Evolutionary conservation across 2,113 vertebrate species (phyloP), one percentile per base, ranked within the genome.

Genomic region (Callipepla californica): DNA sequence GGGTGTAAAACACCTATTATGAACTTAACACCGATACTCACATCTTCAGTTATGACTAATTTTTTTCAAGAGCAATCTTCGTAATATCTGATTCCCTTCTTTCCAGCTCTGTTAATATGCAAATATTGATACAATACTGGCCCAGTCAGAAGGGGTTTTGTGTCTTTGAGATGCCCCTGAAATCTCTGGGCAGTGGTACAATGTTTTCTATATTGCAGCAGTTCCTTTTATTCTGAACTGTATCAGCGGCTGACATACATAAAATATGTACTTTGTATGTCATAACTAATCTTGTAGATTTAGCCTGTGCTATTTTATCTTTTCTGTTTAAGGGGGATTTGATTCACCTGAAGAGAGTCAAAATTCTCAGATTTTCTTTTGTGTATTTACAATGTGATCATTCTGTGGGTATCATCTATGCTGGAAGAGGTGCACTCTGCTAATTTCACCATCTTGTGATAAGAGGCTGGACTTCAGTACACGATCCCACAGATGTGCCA

Each of bases 1-100:
- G 85, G 83, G 57, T 44, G 85, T 77, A 78, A 63, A 34, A 32
- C 62, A 68, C n/a, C 40, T 91, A 40, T 92, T 90, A 48, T 1
- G 3, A 90, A 58, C 42, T 80, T 87, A 42, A 65, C 81, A 23
- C 47, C 11, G 30, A 36, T 74, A 57, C n/a, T n/a, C n/a, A n/a
- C 13, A 23, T 85, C 22, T 47, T 94, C 45, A 20, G 9, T 69
- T 76, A 42, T 80, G 81, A 77, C 74, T 95, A 9, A 38, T 63
- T 32, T 70, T 75, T 38, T 77, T 42, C 36, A 28, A 80, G 36
- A 87, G 21, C 70, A 26, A 81, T 67, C 47, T 48, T 72, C 44
- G 34, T 68, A 67, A 72, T 74, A 57, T 11, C 70, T 66, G 9
- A 3, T 19, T 61, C 69, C 93, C 38, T 63, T 81, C 48, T 61